Evolutionary conservation across 1,140 invertebrate genomes (phyloP), one percentile per base, ranked within the genome.

Genomic region (Drosophila micromelanica): DNA sequence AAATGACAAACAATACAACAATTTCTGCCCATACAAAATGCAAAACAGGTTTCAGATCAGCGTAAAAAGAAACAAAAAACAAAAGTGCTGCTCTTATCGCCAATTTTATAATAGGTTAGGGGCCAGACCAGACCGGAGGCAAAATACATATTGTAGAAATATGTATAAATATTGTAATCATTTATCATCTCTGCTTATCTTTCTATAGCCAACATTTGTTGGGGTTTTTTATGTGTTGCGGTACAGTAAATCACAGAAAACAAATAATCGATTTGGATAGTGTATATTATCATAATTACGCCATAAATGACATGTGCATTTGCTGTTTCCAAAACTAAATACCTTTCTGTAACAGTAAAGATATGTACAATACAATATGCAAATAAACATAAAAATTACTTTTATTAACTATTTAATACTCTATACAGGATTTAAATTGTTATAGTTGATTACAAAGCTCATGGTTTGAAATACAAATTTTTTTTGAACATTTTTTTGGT

Each of bases 41-140:
- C 61, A 80, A 82, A 78, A 70, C 74, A 65, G 17, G 45, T 42
- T 54, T 59, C 17, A 46, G 57, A 54, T 54, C 57, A 62, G 11
- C 11, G 27, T 12, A 46, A 46, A 37, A 11, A 8, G 1, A 45
- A 23, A 23, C 23, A 5, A 2, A 49, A 20, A 12, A n/a, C 15
- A n/a, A 13, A 15, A n/a, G 13, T 8, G n/a, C 20, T 9, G 2
- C 4, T 13, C 54, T 56, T 56, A 56, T 56, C 38, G n/a, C 12
- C 17, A n/a, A 40, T 40, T 38, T 23, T 32, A 17, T 20, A 27
- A 38, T n/a, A 23, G 35, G 52, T 55, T 30, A 15, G 27, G 49
- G 30, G n/a, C n/a, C n/a, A n/a, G n/a, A n/a, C n/a, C n/a, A n/a
- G n/a, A n/a, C n/a, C n/a, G n/a, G 17, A 23, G 2, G 20, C 20